Evolutionary conservation across 2,888 invertebrate species (phyloP).

Genomic region (Troides oblongomaculatus): DNA sequence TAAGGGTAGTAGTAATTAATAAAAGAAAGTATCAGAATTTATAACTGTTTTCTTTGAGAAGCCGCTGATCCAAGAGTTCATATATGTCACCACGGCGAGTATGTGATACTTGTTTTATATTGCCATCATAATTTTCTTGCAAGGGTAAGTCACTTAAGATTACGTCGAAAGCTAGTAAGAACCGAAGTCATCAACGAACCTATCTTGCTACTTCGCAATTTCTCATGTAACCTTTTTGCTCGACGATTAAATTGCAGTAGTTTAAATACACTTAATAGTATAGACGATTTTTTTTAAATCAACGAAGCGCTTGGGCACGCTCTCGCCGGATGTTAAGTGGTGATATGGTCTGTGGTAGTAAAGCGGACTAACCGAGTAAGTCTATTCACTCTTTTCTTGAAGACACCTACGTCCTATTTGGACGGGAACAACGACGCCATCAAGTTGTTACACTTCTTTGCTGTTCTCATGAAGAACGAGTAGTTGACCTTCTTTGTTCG

Average conservation of each 20-base stretch:
- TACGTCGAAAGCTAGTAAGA: constrained; percentile 1
- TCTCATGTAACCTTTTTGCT: background rate
- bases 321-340: too few relatives aligned
- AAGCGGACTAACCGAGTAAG: too few relatives aligned
- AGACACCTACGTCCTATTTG: too few relatives aligned
- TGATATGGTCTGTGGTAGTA: too few relatives aligned
- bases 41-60: background rate
- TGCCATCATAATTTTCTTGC: background rate
- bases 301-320: too few relatives aligned
- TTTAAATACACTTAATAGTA: background rate
- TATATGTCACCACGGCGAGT: background rate
- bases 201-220: background rate
- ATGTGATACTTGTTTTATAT: background rate
- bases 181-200: background rate
- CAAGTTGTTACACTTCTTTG: too few relatives aligned
- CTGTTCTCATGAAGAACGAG: too few relatives aligned
- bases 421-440: too few relatives aligned
- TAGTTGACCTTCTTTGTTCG: too few relatives aligned
- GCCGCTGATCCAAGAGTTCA: background rate
- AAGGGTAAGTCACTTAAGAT: constrained; percentile 2
- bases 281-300: background rate
- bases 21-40: background rate
- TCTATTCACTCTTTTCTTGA: too few relatives aligned
- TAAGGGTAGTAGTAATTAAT: background rate
- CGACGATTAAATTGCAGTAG: background rate